Base-by-base conservation (phyloP, 2,797 vertebrate genomes). In the Meriones psammophilus region DNA sequence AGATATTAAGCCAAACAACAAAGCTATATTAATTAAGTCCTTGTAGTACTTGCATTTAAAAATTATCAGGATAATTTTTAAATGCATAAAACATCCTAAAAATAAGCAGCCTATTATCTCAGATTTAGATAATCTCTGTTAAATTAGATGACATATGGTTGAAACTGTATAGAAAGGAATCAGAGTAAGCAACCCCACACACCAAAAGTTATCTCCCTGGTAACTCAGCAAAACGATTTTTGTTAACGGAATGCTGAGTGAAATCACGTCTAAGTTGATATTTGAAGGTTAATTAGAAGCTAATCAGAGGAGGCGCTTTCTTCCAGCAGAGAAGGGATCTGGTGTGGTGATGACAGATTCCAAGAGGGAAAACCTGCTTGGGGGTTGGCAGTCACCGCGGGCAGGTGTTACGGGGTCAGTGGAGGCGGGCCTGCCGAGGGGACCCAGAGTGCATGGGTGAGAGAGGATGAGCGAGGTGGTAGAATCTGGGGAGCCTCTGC, bases 281-380 rank as follows among this genome's bases (percentile, higher is more conserved):
- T 13, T 60, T 92, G 81, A 85, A 93, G 90, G 85, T 92, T 94
- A 92, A 93, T 94, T 69, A 92, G 92, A 94, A 93, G 90, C 91
- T 95, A 46, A 85, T 92, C 85, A 81, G 76, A 68, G 60, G 77
- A 84, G 60, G 60, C 0, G 5, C 50, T 46, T 50, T 73, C 84
- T 94, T 9, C 4, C 81, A 64, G 79, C 62, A 33, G 71, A 66
- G 62, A 50, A 54, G 33, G 54, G 30, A 68, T 28, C 26, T 88
- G 54, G 79, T 80, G 71, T 22, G 36, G 33, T 76, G 76, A 46
- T 36, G 56, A 77, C 33, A 30, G 28, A 74, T 50, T 18, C 30
- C 62, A 42, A 42, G 78, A 56, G 76, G 62, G 66, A 86, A 83
- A 78, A 56, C 33, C 60, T 62, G 8, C 71, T 22, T 64, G 66